These are phyloP conservation scores for Ormyrus nitidulus DNA, from an alignment of 2,888 invertebrate genomes.

Conservation along the genomic window DNA sequence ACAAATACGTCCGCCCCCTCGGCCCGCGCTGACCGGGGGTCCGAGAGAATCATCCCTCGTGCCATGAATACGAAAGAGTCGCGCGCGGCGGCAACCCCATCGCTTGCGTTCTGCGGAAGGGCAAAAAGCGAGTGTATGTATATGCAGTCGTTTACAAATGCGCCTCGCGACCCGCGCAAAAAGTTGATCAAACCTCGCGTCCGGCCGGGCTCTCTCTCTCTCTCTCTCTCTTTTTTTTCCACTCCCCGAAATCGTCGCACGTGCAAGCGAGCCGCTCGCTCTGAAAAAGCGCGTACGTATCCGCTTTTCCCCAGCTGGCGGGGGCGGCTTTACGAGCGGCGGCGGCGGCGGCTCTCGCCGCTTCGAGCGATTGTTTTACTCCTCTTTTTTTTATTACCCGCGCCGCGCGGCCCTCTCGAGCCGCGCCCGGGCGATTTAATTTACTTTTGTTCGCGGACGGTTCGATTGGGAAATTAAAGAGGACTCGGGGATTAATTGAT, in stretches of 20 bases:
- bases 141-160: constrained; percentile 29
- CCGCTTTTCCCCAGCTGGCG: not conserved
- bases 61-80: constrained; percentile 7
- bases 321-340: too few species aligned
- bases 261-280: too few species aligned
- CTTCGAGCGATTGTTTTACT: constrained; percentile 12
- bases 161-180: constrained; percentile 17
- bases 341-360: too few species aligned
- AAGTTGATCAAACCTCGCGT: constrained; percentile 28
- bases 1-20: not conserved
- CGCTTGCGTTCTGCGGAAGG: not conserved
- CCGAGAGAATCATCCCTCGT: not conserved
- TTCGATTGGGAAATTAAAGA: constrained; percentile 31
- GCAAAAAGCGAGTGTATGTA: not conserved
- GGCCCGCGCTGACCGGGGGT: too few species aligned
- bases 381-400: constrained; percentile 11
- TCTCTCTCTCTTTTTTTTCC: not conserved
- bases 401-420: not conserved
- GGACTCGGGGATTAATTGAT: constrained; percentile 17
- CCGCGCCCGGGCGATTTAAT: constrained; percentile 1
- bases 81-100: not conserved
- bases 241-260: too few species aligned
- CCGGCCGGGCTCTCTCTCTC: constrained; percentile 1
- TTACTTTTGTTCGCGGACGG: constrained; percentile 6
- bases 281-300: not conserved